These are phyloP conservation scores for Sus cebifrons DNA, from an alignment of 2,797 vertebrate genomes.

Conservation along the genomic window DNA sequence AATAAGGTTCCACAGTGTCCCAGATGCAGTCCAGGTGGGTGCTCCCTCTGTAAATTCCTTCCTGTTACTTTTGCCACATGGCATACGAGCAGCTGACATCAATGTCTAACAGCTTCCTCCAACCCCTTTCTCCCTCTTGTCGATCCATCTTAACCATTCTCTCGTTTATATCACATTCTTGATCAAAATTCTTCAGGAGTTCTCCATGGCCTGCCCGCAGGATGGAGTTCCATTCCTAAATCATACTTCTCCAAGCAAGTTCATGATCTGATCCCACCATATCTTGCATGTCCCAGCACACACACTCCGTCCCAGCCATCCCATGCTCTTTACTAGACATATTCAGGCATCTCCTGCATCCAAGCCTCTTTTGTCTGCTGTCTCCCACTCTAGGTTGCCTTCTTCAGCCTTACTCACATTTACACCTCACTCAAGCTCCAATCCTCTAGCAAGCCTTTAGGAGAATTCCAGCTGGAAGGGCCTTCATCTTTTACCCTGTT, in stretches of 20 bases:
- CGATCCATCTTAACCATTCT: neutral
- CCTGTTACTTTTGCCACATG: rapidly evolving
- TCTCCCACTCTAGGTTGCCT: neutral
- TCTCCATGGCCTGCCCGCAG: neutral
- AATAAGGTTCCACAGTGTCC: neutral
- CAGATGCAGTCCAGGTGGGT: neutral
- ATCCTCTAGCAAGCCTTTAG: neutral
- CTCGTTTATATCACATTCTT: neutral
- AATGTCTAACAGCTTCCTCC: neutral
- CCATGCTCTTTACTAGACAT: rapidly evolving
- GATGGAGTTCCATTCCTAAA: neutral
- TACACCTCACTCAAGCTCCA: neutral
- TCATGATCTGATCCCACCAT: neutral
- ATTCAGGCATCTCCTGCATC: neutral
- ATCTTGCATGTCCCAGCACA: neutral
- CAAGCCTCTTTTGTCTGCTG: neutral
- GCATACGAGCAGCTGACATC: neutral
- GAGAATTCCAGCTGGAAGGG: neutral
- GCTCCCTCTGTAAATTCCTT: neutral
- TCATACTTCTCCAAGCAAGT: neutral
- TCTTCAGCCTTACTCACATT: neutral
- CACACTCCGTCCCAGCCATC: rapidly evolving
- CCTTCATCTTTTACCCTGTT: neutral
- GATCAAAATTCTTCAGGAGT: neutral
- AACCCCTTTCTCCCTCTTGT: rapidly evolving